Evolutionary conservation across 2,797 vertebrate species (phyloP), one percentile per base, ranked within the genome.

Genomic region (Catostomus latipinnis): DNA sequence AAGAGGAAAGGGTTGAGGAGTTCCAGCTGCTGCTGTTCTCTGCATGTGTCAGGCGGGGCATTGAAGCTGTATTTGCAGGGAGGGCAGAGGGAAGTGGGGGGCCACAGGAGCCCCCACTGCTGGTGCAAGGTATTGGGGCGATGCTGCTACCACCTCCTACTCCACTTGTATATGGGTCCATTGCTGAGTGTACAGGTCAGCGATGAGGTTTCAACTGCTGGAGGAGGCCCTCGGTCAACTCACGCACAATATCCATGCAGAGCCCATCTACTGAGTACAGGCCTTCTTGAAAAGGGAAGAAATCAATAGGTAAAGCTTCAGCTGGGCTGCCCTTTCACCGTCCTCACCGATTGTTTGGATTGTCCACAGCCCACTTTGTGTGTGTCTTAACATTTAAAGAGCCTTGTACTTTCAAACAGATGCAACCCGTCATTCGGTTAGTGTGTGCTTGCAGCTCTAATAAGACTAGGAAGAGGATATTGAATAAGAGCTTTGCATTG

Each of bases 21-120:
- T 90, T 91, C 92, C 93, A 94, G 88, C 92, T 91, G 86, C 92
- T 89, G 60, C 93, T 93, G 4, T 94, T 95, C 85, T 94, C 93
- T 61, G 91, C 89, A 82, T 88, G 89, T 82, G 88, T 70, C 0
- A 92, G 87, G 0, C 83, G 88, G 0, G 92, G 90, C 0, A 89
- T 89, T 46, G 90, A 90, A 80, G 90, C 92, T 83, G 91, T 89
- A 62, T 88, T 88, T 0, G 83, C 88, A 12, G 90, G 85, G 78
- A 92, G 86, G 85, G 85, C 90, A 89, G 85, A 92, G 89, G 90
- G 93, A 87, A n/a, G 92, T 84, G 71, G 91, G 6, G 75, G 82
- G 11, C 65, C 93, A 88, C 92, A 93, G 90, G 89, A 91, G 81
- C 93, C 92, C 89, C 92, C 94, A 67, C 92, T 94, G 87, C 87